Evolutionary conservation across 2,888 invertebrate genomes (phyloP).

Genomic region (Clostera curtula): DNA sequence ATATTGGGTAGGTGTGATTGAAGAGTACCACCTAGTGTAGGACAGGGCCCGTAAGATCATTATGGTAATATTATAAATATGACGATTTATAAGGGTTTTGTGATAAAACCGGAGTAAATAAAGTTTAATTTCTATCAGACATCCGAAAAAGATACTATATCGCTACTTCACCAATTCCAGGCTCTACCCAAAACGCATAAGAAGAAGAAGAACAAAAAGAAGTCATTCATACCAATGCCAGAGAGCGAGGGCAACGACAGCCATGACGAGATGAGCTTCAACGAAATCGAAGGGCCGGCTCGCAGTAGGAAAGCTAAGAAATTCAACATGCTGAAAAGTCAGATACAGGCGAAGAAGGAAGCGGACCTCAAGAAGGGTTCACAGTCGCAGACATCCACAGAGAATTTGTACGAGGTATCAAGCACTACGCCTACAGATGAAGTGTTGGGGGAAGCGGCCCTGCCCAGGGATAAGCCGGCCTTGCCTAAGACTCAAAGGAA

Average conservation of each 20-base stretch:
- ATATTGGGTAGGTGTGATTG: too few relatives aligned
- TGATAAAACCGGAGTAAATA: too few relatives aligned
- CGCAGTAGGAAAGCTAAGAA: conserved; percentile 64
- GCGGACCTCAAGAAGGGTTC: conserved; percentile 62
- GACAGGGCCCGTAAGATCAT: too few relatives aligned
- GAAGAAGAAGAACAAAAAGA: conserved; percentile 71
- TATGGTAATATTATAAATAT: too few relatives aligned
- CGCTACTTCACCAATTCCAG: too few relatives aligned
- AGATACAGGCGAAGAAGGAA: conserved; percentile 67
- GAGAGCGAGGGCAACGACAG: conserved; percentile 70
- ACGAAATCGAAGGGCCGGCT: conserved; percentile 66
- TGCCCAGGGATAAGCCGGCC: conserved; percentile 54
- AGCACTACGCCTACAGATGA: conserved; percentile 68
- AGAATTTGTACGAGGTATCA: conserved; percentile 64
- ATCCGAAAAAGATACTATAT: too few relatives aligned
- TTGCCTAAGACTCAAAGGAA: conserved; percentile 59
- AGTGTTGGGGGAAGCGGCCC: conserved; percentile 47
- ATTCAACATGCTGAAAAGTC: conserved; percentile 67
- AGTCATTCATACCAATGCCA: conserved; percentile 62
- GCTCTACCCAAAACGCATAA: conserved; percentile 65
- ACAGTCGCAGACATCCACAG: conserved; percentile 66
- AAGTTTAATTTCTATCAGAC: too few relatives aligned
- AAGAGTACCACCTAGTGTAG: too few relatives aligned
- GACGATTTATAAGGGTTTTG: too few relatives aligned
- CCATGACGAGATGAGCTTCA: conserved; percentile 70